These are phyloP conservation scores for Zelostemma sp. DNA, from an alignment of 1,140 invertebrate species.

Conservation along the genomic window DNA sequence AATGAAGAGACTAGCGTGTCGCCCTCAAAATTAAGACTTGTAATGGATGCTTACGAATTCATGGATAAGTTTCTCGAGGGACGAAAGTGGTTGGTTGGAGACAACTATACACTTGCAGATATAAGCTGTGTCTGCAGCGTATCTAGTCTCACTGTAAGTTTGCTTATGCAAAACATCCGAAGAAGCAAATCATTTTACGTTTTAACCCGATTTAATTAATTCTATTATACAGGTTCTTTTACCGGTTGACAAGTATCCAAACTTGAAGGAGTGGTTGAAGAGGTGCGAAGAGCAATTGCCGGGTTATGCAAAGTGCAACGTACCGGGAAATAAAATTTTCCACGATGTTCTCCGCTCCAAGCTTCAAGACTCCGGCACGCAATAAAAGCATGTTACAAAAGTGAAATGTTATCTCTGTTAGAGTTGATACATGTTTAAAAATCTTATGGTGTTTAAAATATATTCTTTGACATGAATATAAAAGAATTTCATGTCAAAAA, in stretches of 20 bases:
- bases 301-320: constrained; percentile 13
- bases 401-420: too few species aligned
- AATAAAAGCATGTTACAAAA: too few species aligned
- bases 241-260: constrained; percentile 40
- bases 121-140: constrained; percentile 34
- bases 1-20: fast-evolving
- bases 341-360: background rate
- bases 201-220: background rate
- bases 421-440: too few species aligned
- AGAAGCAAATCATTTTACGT: background rate
- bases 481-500: too few species aligned
- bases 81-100: constrained; percentile 47
- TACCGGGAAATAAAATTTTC: constrained; percentile 10
- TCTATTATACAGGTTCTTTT: constrained; percentile 26
- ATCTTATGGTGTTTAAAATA: too few species aligned
- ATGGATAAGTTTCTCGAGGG: constrained; percentile 30
- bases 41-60: background rate
- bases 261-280: constrained; percentile 40
- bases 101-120: constrained; percentile 52
- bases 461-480: too few species aligned
- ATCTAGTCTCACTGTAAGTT: constrained; percentile 20
- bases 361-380: too few species aligned
- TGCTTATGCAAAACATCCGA: constrained; percentile 3
- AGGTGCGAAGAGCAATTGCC: constrained; percentile 34
- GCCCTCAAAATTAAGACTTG: background rate